A percentile compares a stretch with the other conserved stretches of the same genome.
Evolutionary conservation across 2,888 invertebrate genomes (phyloP).

Genomic region (Romanomermis culicivorax): DNA sequence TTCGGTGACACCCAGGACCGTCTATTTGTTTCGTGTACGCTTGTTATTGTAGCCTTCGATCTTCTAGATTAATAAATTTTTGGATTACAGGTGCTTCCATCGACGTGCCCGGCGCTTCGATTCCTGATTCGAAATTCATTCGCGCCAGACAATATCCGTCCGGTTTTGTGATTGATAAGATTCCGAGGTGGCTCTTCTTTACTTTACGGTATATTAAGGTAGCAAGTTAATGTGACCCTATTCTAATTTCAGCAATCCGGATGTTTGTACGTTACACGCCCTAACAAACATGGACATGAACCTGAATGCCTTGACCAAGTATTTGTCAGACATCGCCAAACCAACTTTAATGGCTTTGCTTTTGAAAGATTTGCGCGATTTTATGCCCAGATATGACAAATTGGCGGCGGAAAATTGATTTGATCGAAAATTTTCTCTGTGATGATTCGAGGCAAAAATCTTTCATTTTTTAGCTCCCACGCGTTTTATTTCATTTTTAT

Average conservation of each 20-base stretch:
- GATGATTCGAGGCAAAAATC: too few relatives aligned
- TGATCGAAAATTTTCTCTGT: too few relatives aligned
- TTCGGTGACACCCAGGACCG: background rate
- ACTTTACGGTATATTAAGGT: background rate
- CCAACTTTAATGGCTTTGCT: too few relatives aligned
- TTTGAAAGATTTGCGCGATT: too few relatives aligned
- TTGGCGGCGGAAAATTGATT: too few relatives aligned
- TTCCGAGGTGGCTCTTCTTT: too few relatives aligned
- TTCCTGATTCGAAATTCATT: background rate
- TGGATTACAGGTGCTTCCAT: background rate
- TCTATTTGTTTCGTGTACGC: background rate
- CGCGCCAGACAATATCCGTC: constrained; percentile 4
- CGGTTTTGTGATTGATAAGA: constrained; percentile 2
- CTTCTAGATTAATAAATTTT: too few relatives aligned
- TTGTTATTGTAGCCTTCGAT: too few relatives aligned
- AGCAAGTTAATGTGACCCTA: background rate
- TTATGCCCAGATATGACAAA: too few relatives aligned
- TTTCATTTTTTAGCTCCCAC: too few relatives aligned
- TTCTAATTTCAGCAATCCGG: constrained; percentile 1
- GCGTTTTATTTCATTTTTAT: too few relatives aligned
- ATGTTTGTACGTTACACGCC: too few relatives aligned
- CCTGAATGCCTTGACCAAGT: background rate
- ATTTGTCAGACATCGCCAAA: constrained; percentile 4
- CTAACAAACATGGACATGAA: constrained; percentile 9
- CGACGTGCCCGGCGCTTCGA: background rate